These are phyloP conservation scores for Acomys russatus DNA, from an alignment of 2,797 vertebrate genomes.

Conservation along the genomic window DNA sequence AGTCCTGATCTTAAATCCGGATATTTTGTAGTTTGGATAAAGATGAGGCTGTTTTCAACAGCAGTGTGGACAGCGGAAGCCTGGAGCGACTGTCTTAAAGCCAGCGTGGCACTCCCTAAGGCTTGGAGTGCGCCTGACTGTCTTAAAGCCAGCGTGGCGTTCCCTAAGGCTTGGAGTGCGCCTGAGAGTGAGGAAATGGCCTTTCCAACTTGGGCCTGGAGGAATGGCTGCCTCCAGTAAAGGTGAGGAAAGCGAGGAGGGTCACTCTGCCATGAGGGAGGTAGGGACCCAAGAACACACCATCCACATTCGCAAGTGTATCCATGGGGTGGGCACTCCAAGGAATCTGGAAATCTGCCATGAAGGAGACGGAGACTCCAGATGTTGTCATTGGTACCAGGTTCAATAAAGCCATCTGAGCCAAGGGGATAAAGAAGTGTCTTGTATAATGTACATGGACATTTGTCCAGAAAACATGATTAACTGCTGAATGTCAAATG, in stretches of 20 bases:
- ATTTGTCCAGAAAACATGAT: not conserved
- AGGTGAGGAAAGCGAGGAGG: not conserved
- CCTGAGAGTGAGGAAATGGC: not conserved
- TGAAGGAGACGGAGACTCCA: not conserved
- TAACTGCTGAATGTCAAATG: too few relatives aligned
- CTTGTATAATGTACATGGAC: too few relatives aligned
- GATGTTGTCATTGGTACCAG: too few relatives aligned
- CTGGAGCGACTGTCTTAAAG: not conserved
- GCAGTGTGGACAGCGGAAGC: not conserved
- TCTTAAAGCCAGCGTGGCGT: not conserved
- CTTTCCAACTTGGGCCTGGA: not conserved
- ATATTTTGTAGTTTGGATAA: constrained; percentile 1
- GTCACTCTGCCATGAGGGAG: not conserved
- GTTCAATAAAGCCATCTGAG: not conserved
- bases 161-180: not conserved
- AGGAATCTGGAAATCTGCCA: not conserved
- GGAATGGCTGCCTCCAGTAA: not conserved
- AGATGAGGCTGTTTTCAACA: not conserved
- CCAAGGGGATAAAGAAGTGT: not conserved
- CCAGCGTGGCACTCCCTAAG: not conserved
- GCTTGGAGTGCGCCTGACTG: not conserved
- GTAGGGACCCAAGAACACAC: not conserved
- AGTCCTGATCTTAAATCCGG: constrained; percentile 8
- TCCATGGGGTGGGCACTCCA: not conserved
- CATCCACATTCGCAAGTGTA: not conserved